Evolutionary conservation across 2,797 vertebrate genomes (phyloP), one percentile per base, ranked within the genome.

Genomic region (Phoeniculus purpureus): DNA sequence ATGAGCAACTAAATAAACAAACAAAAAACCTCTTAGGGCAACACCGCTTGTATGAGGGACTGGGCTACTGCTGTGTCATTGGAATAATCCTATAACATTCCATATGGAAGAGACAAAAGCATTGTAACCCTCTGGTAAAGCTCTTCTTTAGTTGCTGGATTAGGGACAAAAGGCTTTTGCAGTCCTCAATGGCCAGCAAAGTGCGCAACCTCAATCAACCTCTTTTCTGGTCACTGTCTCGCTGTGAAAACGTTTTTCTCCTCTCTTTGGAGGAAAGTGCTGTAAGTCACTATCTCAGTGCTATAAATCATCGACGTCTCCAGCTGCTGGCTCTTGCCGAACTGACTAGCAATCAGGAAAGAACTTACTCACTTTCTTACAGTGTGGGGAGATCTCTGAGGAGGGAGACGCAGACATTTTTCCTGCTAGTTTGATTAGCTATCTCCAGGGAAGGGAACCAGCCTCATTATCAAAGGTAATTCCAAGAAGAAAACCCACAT

Each of bases 401-500:
- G 71, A 95, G 37, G 37, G 26, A 89, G 67, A 68, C 16, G 16
- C 27, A 79, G 71, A 15, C 37, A 80, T 92, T 91, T 91, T 92
- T 86, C 75, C 82, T 80, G 29, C 71, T 84, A 52, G 37, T 84
- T 92, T 95, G 81, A 88, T 90, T 76, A 74, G 75, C 31, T 26
- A 55, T 73, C 91, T 87, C 54, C 1, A 74, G 89, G 85, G 83
- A 92, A 86, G 51, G 81, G 86, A 93, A 43, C 19, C 55, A 80
- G 65, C 17, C 78, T 95, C 85, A 87, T 93, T 88, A 85, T n/a
- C 68, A 86, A 84, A 95, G 65, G 55, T 80, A 90, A 86, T 94
- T 86, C 85, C 72, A 91, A 65, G 51, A 94, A 85, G 45, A 90
- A 93, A 95, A 88, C 12, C 74, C 74, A 86, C 72, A 72, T 80